Evolutionary conservation across 2,888 invertebrate species (phyloP), one percentile per base, ranked within the genome.

Genomic region (Dasypolia templi): DNA sequence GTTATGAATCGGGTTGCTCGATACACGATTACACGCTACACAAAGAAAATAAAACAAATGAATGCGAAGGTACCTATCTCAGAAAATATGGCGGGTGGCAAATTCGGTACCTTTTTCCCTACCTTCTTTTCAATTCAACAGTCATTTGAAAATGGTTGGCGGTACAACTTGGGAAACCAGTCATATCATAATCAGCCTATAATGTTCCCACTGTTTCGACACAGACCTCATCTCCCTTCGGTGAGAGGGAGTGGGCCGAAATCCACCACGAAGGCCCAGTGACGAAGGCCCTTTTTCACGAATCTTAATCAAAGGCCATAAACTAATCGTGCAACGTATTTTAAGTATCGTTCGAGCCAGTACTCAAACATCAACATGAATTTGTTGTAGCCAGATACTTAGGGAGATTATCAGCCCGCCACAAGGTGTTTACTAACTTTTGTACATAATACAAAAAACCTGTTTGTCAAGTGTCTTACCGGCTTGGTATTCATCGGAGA

Each of bases 401-500:
- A 44, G 26, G 9, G 17, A 26, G 0, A 42, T 56, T 56, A 56
- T 26, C 29, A 56, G 17, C 17, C 22, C 9, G 17, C 11, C 22
- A 17, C 35, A n/a, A 44, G 5, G 11, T 44, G 49, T 56, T 44
- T 35, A 2, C 22, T 42, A n/a, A 32, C 22, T 26, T 58, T 0
- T 39, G n/a, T 14, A 29, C 26, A 53, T 29, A 39, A 7, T 26
- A 44, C 35, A 59, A 62, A 55, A 67, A 72, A 80, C 72, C 72
- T 46, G 79, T 80, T 82, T 67, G 9, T n/a, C n/a, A n/a, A 32
- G 46, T 53, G 12, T 4, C 89, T 90, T 83, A 98, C 98, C 98
- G 87, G 97, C 95, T 62, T 96, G 93, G 86, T 97, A 96, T 90
- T 98, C 98, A 12, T 97, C 97, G 3, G 98, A 98, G 93, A 97